phyloP scores from a whole-genome alignment of 2,888 invertebrate species.

The Aphodius sticticus region DNA sequence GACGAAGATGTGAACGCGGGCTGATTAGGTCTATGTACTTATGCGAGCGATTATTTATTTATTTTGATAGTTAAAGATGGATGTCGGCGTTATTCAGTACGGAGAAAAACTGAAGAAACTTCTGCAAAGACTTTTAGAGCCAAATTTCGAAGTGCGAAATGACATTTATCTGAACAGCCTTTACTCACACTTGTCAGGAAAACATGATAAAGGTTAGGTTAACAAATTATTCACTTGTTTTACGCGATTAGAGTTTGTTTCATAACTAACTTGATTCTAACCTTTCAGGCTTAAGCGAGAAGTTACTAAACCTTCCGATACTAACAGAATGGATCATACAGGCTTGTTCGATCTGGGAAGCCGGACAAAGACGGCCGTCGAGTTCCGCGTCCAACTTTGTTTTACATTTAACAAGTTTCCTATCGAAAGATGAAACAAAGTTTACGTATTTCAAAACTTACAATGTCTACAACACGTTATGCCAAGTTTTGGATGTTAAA shows the following conservation, averaged over 20 bases:
- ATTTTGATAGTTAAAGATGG: conserved; percentile 43
- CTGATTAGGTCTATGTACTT: background rate
- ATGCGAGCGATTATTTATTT: background rate
- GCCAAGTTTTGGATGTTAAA: conserved; percentile 52
- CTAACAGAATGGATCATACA: conserved; percentile 61
- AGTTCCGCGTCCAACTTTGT: conserved; percentile 68
- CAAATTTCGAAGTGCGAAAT: conserved; percentile 67
- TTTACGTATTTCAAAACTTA: conserved; percentile 66
- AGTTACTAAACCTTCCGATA: conserved; percentile 55
- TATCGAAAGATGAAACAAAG: conserved; percentile 66
- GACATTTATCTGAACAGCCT: conserved; percentile 72
- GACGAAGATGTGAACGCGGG: background rate
- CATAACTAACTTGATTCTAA: background rate
- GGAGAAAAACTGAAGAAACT: conserved; percentile 66
- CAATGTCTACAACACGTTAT: conserved; percentile 57
- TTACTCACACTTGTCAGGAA: conserved; percentile 66
- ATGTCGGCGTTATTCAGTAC: conserved; percentile 47
- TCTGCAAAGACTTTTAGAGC: conserved; percentile 66
- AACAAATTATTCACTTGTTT: conserved; percentile 23
- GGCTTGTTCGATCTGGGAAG: conserved; percentile 57
- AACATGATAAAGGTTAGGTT: conserved; percentile 61
- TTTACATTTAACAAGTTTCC: conserved; percentile 68
- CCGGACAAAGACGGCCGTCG: conserved; percentile 55
- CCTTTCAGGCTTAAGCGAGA: conserved; percentile 53
- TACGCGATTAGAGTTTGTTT: background rate